Conservation (phyloP, 2,113 vertebrate species). For the Chitala chitala region DNA sequence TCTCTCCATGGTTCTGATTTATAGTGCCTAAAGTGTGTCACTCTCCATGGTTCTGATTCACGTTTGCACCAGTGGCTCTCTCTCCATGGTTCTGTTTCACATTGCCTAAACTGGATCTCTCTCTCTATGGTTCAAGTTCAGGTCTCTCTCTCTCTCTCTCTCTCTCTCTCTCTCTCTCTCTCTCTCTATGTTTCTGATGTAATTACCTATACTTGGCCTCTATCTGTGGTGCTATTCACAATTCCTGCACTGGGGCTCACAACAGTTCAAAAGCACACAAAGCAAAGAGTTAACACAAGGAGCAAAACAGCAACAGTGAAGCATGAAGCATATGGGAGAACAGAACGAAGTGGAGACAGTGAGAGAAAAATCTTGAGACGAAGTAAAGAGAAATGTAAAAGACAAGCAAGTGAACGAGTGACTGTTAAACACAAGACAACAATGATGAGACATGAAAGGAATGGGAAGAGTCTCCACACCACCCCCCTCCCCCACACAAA, state of each 20-base stretch:
- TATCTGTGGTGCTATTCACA: neutral
- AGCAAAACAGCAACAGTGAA: conserved; percentile 22
- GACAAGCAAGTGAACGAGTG: neutral
- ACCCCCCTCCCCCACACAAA: too few relatives aligned
- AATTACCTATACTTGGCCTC: neutral
- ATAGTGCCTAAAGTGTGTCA: neutral
- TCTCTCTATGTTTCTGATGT: neutral
- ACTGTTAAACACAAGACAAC: neutral
- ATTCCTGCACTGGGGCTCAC: neutral
- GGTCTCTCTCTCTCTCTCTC: neutral
- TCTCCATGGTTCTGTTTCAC: neutral
- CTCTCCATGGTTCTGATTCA: neutral
- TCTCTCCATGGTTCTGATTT: conserved; percentile 1
- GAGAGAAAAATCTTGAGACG: neutral
- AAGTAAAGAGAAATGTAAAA: conserved; percentile 27
- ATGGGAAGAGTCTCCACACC: too few relatives aligned
- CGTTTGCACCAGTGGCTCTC: neutral
- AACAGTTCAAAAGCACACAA: neutral
- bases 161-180: neutral
- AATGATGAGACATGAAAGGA: neutral
- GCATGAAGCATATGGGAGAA: conserved; percentile 37
- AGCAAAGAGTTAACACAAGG: neutral
- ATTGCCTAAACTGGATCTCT: neutral
- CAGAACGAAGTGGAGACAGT: conserved; percentile 21
- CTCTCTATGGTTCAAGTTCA: conserved; percentile 8